These are phyloP conservation scores for Lamellibrachia luymesi DNA, from an alignment of 1,140 invertebrate species.

Conservation along the genomic window DNA sequence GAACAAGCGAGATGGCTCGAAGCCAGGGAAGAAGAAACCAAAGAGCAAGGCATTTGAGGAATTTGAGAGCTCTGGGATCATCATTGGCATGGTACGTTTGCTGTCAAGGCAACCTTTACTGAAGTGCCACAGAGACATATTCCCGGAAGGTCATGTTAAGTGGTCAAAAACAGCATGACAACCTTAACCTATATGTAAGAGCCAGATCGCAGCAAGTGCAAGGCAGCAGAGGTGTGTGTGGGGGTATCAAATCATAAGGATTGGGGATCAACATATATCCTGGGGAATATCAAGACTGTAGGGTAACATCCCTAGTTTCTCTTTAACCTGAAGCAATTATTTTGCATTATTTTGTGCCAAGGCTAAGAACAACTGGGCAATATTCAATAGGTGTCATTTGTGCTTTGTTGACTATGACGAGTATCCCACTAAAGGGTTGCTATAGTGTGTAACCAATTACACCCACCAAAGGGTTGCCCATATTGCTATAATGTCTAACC, in stretches of 20 bases:
- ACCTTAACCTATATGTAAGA: not conserved
- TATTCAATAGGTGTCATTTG: not conserved
- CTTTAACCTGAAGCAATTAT: no score
- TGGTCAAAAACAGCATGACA: not conserved
- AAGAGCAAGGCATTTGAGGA: conserved; percentile 36
- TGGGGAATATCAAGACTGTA: not conserved
- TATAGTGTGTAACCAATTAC: no score
- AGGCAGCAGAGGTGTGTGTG: not conserved
- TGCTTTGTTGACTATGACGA: not conserved
- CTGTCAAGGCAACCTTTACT: not conserved
- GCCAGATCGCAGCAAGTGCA: not conserved
- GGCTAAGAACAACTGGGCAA: not conserved
- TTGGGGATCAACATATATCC: not conserved
- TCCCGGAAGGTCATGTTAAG: not conserved
- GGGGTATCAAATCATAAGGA: not conserved
- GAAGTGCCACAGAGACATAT: not conserved
- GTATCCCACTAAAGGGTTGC: not conserved
- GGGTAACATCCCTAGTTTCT: no score
- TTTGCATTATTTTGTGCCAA: no score
- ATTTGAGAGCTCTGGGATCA: conserved; percentile 34
- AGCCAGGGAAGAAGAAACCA: conserved; percentile 31
- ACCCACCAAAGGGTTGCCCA: no score
- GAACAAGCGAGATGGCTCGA: conserved; percentile 14
- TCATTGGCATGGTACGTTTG: conserved; percentile 34
- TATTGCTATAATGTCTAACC: no score